Evolutionary conservation across 2,797 vertebrate genomes (phyloP).

Genomic region (Falco peregrinus): DNA sequence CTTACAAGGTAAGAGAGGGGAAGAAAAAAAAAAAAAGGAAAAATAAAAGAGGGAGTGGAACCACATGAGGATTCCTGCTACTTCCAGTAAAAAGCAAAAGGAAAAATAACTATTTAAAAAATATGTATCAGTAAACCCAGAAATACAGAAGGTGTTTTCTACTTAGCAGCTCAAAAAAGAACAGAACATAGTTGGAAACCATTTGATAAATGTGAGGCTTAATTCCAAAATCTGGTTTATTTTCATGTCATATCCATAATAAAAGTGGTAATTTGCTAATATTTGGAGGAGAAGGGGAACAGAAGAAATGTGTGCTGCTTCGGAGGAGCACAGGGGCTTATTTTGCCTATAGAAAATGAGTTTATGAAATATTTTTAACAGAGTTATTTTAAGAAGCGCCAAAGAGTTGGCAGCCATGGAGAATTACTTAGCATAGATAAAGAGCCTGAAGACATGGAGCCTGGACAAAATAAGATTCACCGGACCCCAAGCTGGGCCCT

Average conservation of each 20-base stretch:
- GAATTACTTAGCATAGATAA: neutral
- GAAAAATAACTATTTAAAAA: neutral
- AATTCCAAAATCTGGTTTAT: neutral
- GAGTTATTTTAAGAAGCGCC: constrained; percentile 31
- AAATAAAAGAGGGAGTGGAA: neutral
- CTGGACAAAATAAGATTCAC: neutral
- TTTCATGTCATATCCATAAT: neutral
- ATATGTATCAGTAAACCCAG: neutral
- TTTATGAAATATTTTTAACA: constrained; percentile 4
- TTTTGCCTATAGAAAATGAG: neutral
- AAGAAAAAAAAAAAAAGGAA: too few species aligned
- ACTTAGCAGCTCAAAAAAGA: neutral
- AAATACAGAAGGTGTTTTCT: neutral
- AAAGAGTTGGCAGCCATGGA: neutral
- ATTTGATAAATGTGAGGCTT: neutral
- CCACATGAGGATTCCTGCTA: neutral
- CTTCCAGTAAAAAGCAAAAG: neutral
- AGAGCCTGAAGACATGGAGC: neutral
- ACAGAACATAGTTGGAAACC: neutral
- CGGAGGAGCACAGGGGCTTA: neutral
- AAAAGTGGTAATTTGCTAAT: neutral
- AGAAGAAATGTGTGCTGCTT: neutral
- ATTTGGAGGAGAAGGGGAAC: neutral
- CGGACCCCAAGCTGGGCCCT: neutral
- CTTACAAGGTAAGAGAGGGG: neutral